Evolutionary conservation across 2,113 vertebrate species (phyloP).

Genomic region (Alligator sinensis): DNA sequence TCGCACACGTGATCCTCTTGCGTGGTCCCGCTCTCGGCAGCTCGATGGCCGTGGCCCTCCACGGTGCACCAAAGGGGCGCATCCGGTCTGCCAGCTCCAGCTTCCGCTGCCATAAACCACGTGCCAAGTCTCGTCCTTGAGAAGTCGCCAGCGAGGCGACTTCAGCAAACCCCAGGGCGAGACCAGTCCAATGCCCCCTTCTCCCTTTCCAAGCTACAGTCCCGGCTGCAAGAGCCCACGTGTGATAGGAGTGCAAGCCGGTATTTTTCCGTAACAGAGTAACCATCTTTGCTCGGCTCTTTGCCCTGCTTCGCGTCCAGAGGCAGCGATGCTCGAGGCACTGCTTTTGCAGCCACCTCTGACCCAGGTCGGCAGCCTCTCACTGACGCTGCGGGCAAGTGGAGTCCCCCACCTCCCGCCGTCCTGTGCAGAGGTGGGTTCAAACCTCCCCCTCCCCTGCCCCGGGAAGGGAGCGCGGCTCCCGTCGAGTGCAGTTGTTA

Average conservation of each 20-base stretch:
- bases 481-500: accelerated
- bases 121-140: conserved; percentile 57
- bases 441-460: no score
- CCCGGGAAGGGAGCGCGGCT: background rate
- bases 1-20: background rate
- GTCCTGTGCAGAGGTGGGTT: background rate
- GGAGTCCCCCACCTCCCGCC: background rate
- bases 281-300: background rate
- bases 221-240: background rate
- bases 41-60: accelerated
- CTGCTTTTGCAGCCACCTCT: background rate
- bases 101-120: conserved; percentile 38
- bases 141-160: background rate
- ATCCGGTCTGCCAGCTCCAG: background rate
- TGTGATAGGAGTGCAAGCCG: background rate
- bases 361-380: accelerated
- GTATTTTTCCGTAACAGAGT: accelerated
- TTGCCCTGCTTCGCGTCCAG: background rate
- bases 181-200: background rate
- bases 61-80: accelerated
- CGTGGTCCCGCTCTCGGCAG: accelerated
- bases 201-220: background rate
- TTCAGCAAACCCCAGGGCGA: conserved; percentile 18
- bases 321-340: background rate
- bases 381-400: accelerated